Conservation (phyloP, 2,888 invertebrate species). For the Hymenopus coronatus region DNA sequence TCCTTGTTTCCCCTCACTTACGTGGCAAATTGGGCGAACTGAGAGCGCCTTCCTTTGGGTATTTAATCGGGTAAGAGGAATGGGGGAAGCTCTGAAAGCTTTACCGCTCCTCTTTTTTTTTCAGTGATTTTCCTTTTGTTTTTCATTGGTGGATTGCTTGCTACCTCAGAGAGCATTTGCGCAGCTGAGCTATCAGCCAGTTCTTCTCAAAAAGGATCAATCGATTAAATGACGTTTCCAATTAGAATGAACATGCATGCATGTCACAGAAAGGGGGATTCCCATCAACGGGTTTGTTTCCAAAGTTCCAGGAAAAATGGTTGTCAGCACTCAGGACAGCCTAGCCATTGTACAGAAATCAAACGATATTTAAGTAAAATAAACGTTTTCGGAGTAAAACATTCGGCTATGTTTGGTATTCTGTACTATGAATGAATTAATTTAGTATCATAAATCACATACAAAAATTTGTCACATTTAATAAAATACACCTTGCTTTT, state of each 20-base stretch:
- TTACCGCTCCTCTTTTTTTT: neutral
- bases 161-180: neutral
- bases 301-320: too few relatives aligned
- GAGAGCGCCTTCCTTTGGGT: neutral
- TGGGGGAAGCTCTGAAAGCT: neutral
- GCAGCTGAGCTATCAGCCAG: neutral
- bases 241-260: neutral
- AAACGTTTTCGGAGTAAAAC: too few relatives aligned
- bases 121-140: neutral
- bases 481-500: too few relatives aligned
- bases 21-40: neutral
- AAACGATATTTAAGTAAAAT: too few relatives aligned
- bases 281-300: too few relatives aligned
- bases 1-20: neutral
- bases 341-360: too few relatives aligned
- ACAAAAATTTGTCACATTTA: too few relatives aligned
- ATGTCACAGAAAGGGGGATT: neutral
- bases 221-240: neutral
- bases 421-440: too few relatives aligned
- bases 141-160: neutral
- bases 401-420: too few relatives aligned
- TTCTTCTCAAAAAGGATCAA: neutral
- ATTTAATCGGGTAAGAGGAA: neutral
- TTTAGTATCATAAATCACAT: too few relatives aligned
- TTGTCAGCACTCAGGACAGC: too few relatives aligned